Percentiles rank a stretch among this genome's conserved stretches.
Evolutionary conservation across 2,113 vertebrate genomes (phyloP).

Genomic region (Fulmarus glacialis): DNA sequence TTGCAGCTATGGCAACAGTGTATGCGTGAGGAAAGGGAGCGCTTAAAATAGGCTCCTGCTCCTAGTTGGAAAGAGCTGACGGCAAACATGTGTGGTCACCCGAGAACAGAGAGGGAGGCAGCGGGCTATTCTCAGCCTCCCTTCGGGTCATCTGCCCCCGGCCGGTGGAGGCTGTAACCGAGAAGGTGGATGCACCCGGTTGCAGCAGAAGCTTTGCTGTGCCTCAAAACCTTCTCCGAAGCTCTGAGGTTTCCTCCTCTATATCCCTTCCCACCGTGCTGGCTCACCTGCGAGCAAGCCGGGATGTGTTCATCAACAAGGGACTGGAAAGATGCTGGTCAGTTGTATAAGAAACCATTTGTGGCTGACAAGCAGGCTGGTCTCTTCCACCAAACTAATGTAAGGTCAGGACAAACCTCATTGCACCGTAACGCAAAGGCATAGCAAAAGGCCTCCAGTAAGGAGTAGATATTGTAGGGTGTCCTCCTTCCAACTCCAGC

Average conservation of each 20-base stretch:
- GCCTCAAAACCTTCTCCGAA: neutral
- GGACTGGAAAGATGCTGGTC: neutral
- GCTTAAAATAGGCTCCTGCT: constrained; percentile 63
- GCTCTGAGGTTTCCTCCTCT: neutral
- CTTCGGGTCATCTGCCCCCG: neutral
- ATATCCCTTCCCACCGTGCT: accelerated
- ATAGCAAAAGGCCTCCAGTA: neutral
- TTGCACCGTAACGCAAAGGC: neutral
- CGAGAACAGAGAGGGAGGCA: neutral
- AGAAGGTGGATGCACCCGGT: neutral
- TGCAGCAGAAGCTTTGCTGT: neutral
- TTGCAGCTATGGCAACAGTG: constrained; percentile 27
- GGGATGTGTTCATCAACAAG: accelerated
- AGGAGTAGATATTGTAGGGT: accelerated
- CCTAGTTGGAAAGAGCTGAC: constrained; percentile 26
- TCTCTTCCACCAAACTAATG: neutral
- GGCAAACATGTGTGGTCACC: constrained; percentile 23
- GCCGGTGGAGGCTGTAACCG: neutral
- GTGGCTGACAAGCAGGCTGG: neutral
- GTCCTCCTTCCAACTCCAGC: neutral
- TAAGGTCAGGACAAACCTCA: neutral
- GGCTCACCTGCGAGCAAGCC: neutral
- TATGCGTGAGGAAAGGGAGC: neutral
- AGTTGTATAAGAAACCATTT: accelerated
- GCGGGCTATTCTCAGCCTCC: neutral